Evolutionary conservation across 1,140 invertebrate species (phyloP).

Genomic region (Drosophila burlai): DNA sequence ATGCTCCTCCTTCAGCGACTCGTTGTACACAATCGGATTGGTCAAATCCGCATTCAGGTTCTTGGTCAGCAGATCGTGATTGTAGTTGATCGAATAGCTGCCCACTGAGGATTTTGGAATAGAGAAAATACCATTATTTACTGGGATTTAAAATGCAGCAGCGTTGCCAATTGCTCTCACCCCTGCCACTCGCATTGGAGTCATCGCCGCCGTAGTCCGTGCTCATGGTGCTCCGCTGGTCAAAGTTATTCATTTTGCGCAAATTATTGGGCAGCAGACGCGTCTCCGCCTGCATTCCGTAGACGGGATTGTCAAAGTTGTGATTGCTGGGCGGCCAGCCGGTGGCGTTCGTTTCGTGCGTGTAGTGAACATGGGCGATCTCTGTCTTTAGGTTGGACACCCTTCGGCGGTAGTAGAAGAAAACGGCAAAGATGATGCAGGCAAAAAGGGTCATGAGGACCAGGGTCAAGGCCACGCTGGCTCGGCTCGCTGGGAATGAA

Average conservation of each 20-base stretch:
- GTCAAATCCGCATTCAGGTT: conserved; percentile 93
- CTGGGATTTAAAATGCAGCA: neutral
- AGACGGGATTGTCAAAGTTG: conserved; percentile 97
- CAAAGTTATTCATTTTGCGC: conserved; percentile 85
- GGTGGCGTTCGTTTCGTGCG: conserved; percentile 89
- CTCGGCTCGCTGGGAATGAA: conserved; percentile 80
- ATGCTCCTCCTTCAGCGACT: conserved; percentile 90
- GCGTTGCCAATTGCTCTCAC: conserved; percentile 27
- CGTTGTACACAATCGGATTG: conserved; percentile 95
- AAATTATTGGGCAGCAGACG: conserved; percentile 89
- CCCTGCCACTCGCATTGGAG: conserved; percentile 79
- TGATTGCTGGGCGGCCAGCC: conserved; percentile 90
- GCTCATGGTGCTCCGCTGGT: conserved; percentile 52
- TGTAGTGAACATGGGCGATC: conserved; percentile 95
- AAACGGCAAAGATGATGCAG: conserved; percentile 87
- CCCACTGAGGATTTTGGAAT: conserved; percentile 81
- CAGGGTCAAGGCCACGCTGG: conserved; percentile 89
- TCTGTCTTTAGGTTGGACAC: conserved; percentile 93
- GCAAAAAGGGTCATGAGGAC: conserved; percentile 89
- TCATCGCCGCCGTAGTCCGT: conserved; percentile 72
- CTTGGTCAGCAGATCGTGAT: conserved; percentile 88
- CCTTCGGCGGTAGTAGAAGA: conserved; percentile 91
- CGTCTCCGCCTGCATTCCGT: conserved; percentile 89
- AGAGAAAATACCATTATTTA: neutral
- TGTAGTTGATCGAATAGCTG: conserved; percentile 86